Conservation (phyloP, 2,888 invertebrate genomes). For the Yponomeuta sedellus region DNA sequence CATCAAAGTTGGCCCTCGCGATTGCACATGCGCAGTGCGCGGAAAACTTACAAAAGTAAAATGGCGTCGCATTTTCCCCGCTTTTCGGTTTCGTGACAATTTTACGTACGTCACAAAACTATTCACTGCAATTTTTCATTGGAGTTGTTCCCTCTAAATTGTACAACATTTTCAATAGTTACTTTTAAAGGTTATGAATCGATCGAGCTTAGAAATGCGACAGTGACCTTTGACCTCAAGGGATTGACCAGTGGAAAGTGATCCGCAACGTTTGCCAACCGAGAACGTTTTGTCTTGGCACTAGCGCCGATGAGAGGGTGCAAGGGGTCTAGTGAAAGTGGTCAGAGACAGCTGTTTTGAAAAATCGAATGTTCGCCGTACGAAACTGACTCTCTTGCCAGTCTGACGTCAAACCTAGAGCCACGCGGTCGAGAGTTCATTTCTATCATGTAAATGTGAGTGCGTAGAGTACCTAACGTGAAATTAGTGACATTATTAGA, state of each 20-base stretch:
- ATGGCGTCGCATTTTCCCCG: conserved; percentile 15
- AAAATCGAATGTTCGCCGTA: conserved; percentile 59
- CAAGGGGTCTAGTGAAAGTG: conserved; percentile 36
- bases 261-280: neutral
- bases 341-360: conserved; percentile 56
- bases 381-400: conserved; percentile 33
- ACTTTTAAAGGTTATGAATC: conserved; percentile 14
- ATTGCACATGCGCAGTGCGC: neutral
- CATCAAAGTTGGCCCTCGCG: neutral
- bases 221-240: conserved; percentile 20
- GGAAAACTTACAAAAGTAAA: neutral
- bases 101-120: neutral
- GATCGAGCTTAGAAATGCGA: conserved; percentile 6
- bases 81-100: neutral
- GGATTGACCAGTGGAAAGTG: conserved; percentile 17
- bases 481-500: conserved; percentile 37
- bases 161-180: neutral
- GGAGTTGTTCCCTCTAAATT: neutral
- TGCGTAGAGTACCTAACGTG: conserved; percentile 29
- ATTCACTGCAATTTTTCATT: neutral
- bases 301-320: conserved; percentile 13
- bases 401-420: conserved; percentile 54
- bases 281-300: neutral
- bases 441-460: conserved; percentile 66
- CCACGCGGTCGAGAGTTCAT: conserved; percentile 44